phyloP scores from a whole-genome alignment of 1,140 invertebrate genomes.

The Samia ricini region DNA sequence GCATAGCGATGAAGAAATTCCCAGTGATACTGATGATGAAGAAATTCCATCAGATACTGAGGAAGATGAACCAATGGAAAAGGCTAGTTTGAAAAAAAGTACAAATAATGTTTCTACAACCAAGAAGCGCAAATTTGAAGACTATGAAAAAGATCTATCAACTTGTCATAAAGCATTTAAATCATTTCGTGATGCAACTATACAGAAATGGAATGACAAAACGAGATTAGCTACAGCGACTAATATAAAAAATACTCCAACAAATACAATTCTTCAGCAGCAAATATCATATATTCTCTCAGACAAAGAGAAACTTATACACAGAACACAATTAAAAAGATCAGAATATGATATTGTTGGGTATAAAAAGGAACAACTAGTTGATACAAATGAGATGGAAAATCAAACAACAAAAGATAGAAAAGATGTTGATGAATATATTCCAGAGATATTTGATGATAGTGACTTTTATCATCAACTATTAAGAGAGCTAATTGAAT shows the following conservation, averaged over 20 bases:
- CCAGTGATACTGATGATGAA: conserved; percentile 77
- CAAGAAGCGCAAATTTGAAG: conserved; percentile 81
- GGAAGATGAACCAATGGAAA: conserved; percentile 41
- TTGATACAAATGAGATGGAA: conserved; percentile 34
- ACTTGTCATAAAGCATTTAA: conserved; percentile 82
- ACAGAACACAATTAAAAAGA: conserved; percentile 89
- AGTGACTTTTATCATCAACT: conserved; percentile 98
- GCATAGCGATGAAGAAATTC: conserved; percentile 79
- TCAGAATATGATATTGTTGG: conserved; percentile 87
- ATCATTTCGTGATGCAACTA: conserved; percentile 85
- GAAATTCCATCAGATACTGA: conserved; percentile 67
- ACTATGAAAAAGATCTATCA: conserved; percentile 81
- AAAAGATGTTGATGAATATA: conserved; percentile 81
- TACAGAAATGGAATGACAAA: conserved; percentile 96
- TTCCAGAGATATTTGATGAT: conserved; percentile 96
- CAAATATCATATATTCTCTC: conserved; percentile 92
- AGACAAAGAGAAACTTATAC: conserved; percentile 87
- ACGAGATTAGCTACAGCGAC: conserved; percentile 84
- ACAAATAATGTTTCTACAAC: conserved; percentile 2
- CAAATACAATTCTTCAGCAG: conserved; percentile 88
- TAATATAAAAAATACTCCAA: conserved; percentile 80
- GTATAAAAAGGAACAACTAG: conserved; percentile 61
- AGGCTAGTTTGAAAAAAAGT: conserved; percentile 22
- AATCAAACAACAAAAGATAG: conserved; percentile 49
- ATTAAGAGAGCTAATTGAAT: conserved; percentile 94